Evolutionary conservation across 1,140 invertebrate species (phyloP).

Genomic region (Protaetia brevitarsis): DNA sequence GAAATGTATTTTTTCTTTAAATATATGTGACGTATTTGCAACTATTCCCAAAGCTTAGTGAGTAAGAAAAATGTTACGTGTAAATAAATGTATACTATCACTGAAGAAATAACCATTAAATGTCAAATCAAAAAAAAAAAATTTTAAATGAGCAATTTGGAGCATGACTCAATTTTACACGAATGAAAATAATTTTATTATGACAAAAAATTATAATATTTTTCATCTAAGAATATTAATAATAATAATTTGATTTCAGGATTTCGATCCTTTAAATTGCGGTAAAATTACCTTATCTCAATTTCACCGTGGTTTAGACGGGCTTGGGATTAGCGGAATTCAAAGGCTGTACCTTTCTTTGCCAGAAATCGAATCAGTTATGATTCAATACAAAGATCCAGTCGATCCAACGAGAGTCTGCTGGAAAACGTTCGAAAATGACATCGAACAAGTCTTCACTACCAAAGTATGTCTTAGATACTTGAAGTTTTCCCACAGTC

Average conservation of each 20-base stretch:
- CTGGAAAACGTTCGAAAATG: conserved; percentile 69
- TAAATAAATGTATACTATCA: too few relatives aligned
- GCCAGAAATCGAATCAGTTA: conserved; percentile 57
- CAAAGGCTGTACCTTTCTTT: conserved; percentile 54
- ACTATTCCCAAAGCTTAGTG: too few relatives aligned
- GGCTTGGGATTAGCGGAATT: conserved; percentile 58
- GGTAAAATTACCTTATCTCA: conserved; percentile 62
- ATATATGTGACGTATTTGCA: too few relatives aligned
- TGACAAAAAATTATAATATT: too few relatives aligned
- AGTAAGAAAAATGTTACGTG: too few relatives aligned
- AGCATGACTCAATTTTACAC: too few relatives aligned
- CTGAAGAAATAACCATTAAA: too few relatives aligned
- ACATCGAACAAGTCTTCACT: conserved; percentile 67
- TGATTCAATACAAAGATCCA: conserved; percentile 62
- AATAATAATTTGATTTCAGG: conserved; percentile 48
- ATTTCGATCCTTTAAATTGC: conserved; percentile 60
- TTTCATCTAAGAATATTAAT: too few relatives aligned
- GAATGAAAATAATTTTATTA: too few relatives aligned
- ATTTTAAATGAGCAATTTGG: too few relatives aligned
- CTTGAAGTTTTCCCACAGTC: not conserved
- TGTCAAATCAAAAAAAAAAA: too few relatives aligned
- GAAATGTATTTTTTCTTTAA: too few relatives aligned
- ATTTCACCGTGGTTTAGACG: conserved; percentile 62
- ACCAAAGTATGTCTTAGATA: conserved; percentile 51
- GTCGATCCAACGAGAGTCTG: conserved; percentile 60